phyloP scores from a whole-genome alignment of 1,140 invertebrate genomes.

The Acromyrmex charruanus region DNA sequence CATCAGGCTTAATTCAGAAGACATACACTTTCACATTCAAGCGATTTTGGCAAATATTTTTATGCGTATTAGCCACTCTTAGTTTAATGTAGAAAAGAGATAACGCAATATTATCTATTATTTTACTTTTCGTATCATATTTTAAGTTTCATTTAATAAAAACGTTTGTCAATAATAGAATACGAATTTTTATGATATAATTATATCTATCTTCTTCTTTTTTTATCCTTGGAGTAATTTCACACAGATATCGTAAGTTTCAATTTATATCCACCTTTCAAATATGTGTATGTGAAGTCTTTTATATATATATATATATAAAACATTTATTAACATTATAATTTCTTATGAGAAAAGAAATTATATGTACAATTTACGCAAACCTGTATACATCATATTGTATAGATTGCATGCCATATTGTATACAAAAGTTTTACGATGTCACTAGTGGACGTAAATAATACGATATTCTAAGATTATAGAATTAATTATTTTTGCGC shows the following conservation, averaged over 20 bases:
- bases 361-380: constrained; percentile 49
- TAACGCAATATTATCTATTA: constrained; percentile 10
- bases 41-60: constrained; percentile 41
- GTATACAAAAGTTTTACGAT: constrained; percentile 26
- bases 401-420: constrained; percentile 47
- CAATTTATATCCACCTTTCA: constrained; percentile 40
- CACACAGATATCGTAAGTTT: not conserved
- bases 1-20: constrained; percentile 53
- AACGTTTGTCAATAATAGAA: constrained; percentile 7
- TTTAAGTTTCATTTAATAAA: constrained; percentile 43
- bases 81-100: constrained; percentile 17
- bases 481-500: constrained; percentile 48
- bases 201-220: not conserved
- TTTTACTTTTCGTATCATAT: constrained; percentile 7
- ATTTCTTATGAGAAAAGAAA: constrained; percentile 38
- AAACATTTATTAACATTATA: constrained; percentile 16
- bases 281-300: constrained; percentile 5
- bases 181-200: constrained; percentile 14
- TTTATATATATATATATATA: constrained; percentile 30
- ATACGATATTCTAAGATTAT: constrained; percentile 32
- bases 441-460: constrained; percentile 10
- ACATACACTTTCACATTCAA: constrained; percentile 51
- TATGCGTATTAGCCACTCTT: constrained; percentile 45
- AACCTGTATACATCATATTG: constrained; percentile 33
- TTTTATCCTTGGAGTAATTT: constrained; percentile 25